A percentile compares a stretch with the other conserved stretches of the same genome.
These are phyloP conservation scores for Lepidostoma basale DNA, from an alignment of 1,140 invertebrate genomes.

Conservation along the genomic window DNA sequence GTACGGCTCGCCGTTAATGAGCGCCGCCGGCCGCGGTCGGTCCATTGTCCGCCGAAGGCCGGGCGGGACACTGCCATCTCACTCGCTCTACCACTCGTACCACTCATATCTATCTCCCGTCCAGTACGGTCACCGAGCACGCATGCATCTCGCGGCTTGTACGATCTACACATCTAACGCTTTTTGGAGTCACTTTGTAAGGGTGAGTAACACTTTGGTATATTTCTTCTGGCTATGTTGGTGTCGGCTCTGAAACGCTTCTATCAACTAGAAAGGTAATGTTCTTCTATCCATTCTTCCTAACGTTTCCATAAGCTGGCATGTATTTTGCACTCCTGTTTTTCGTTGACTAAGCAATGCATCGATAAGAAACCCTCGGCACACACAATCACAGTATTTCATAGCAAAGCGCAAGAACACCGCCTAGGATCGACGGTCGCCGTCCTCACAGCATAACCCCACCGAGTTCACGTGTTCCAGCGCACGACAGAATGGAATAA, in stretches of 20 bases:
- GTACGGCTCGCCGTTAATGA: conserved; percentile 4
- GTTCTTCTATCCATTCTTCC: background rate
- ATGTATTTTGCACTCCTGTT: background rate
- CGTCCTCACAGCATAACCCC: background rate
- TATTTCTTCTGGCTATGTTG: conserved; percentile 3
- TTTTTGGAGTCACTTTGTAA: conserved; percentile 9
- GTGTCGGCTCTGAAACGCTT: conserved; percentile 17
- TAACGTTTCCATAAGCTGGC: background rate
- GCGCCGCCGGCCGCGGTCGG: conserved; percentile 5
- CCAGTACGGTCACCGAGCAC: background rate
- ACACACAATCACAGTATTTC: conserved; percentile 17
- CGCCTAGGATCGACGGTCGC: background rate
- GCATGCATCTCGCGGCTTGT: conserved; percentile 5
- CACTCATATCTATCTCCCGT: too few relatives aligned
- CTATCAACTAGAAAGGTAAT: conserved; percentile 6
- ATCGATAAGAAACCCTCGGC: background rate
- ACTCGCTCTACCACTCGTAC: too few relatives aligned
- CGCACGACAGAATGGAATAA: conserved; percentile 4
- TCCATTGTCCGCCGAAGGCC: too few relatives aligned
- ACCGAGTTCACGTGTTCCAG: conserved; percentile 7
- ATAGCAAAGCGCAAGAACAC: background rate
- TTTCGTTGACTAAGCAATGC: background rate
- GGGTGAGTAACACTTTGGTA: conserved; percentile 10
- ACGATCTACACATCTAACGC: background rate
- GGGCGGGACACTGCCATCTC: too few relatives aligned